These are phyloP conservation scores for Hirtodrosophila duncani DNA, from an alignment of 2,888 invertebrate genomes.

Conservation along the genomic window DNA sequence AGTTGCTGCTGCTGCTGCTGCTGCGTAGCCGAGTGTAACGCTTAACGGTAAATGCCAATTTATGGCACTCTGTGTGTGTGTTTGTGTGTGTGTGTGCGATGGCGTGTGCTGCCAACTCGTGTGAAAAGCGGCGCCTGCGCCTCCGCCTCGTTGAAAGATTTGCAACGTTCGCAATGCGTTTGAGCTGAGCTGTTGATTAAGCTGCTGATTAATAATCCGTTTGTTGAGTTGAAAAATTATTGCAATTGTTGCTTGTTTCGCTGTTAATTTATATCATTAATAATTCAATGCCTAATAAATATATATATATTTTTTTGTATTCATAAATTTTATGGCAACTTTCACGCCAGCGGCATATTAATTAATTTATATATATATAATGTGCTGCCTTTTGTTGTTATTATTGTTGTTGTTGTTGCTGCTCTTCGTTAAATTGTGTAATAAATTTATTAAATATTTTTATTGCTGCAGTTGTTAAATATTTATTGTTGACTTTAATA, in stretches of 20 bases:
- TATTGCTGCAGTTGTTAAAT: conserved; percentile 56
- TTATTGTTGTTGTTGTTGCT: conserved; percentile 18
- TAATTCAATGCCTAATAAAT: conserved; percentile 41
- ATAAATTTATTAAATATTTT: conserved; percentile 65
- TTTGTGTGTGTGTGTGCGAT: background rate
- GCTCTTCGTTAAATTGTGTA: conserved; percentile 56
- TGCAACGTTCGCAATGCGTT: conserved; percentile 22
- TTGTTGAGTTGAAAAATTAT: conserved; percentile 6
- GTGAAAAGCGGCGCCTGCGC: conserved; percentile 68
- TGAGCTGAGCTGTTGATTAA: conserved; percentile 28
- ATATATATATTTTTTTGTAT: too few relatives aligned
- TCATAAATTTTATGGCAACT: conserved; percentile 50
- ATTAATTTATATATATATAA: too few relatives aligned
- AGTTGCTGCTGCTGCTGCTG: background rate
- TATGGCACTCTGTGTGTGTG: conserved; percentile 27
- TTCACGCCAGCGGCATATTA: conserved; percentile 62
- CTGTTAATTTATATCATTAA: conserved; percentile 49
- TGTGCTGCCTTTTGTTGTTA: conserved; percentile 21
- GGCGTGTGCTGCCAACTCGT: conserved; percentile 60
- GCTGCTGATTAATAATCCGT: conserved; percentile 26
- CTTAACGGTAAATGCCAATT: conserved; percentile 47
- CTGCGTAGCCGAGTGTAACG: conserved; percentile 11
- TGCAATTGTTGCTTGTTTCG: conserved; percentile 16
- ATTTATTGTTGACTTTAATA: conserved; percentile 35
- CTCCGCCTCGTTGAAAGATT: too few relatives aligned